phyloP scores from a whole-genome alignment of 2,797 vertebrate genomes.

The Myripristis jacobus region DNA sequence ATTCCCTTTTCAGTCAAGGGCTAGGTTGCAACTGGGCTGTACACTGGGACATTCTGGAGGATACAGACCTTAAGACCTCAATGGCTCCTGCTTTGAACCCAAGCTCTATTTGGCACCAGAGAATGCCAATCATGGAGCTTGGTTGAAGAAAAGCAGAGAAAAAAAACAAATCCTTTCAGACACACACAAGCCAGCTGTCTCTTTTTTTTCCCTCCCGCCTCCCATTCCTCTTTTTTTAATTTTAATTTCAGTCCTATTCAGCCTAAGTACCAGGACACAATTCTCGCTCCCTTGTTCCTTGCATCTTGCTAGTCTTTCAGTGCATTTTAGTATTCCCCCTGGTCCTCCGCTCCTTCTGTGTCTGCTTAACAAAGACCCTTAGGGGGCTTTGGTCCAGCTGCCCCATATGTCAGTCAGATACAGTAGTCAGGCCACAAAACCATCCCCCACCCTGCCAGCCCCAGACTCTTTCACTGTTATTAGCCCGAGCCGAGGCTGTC shows the following conservation, averaged over 20 bases:
- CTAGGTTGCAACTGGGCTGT: constrained; percentile 61
- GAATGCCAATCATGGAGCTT: constrained; percentile 57
- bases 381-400: constrained; percentile 62
- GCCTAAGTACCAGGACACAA: constrained; percentile 43
- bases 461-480: constrained; percentile 25
- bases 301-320: constrained; percentile 50
- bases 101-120: constrained; percentile 57
- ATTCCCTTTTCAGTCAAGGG: constrained; percentile 54
- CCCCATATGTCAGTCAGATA: constrained; percentile 57
- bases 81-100: constrained; percentile 54
- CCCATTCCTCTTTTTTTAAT: constrained; percentile 11
- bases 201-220: neutral
- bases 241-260: constrained; percentile 53
- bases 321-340: constrained; percentile 55
- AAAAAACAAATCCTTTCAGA: constrained; percentile 58
- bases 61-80: constrained; percentile 51
- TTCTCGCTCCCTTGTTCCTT: constrained; percentile 45
- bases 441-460: constrained; percentile 22
- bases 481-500: constrained; percentile 40
- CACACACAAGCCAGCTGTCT: constrained; percentile 31
- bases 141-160: constrained; percentile 43
- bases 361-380: constrained; percentile 59
- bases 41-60: constrained; percentile 56
- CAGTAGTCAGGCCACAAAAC: constrained; percentile 44
- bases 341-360: constrained; percentile 47